phyloP scores from a whole-genome alignment of 2,888 invertebrate species.

The Teinopalpus imperialis region DNA sequence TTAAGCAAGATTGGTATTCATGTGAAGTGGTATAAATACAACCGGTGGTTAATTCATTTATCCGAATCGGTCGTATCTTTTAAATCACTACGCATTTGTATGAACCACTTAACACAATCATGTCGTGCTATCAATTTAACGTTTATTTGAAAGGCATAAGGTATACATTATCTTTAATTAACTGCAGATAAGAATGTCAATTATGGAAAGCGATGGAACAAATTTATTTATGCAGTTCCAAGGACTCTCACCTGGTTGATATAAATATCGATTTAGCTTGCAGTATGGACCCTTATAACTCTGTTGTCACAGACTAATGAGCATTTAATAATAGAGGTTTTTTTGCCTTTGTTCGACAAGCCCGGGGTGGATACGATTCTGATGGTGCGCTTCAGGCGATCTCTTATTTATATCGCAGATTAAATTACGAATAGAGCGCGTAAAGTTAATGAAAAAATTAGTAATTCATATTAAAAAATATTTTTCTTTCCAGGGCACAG shows the following conservation, averaged over 20 bases:
- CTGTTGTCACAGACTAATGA: slow-evolving; percentile 63
- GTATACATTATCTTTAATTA: slow-evolving; percentile 23
- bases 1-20: background rate
- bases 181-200: slow-evolving; percentile 35
- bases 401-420: slow-evolving; percentile 53
- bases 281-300: slow-evolving; percentile 20
- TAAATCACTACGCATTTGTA: slow-evolving; percentile 42
- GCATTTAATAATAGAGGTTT: slow-evolving; percentile 67
- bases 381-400: slow-evolving; percentile 58
- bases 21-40: slow-evolving; percentile 27
- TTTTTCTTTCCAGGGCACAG: no score
- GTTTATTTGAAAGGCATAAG: slow-evolving; percentile 22
- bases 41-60: slow-evolving; percentile 54
- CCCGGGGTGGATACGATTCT: slow-evolving; percentile 52
- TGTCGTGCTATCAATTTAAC: slow-evolving; percentile 8
- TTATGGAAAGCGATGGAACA: slow-evolving; percentile 30
- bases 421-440: slow-evolving; percentile 32
- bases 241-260: slow-evolving; percentile 17
- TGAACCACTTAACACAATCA: slow-evolving; percentile 24
- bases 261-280: slow-evolving; percentile 30
- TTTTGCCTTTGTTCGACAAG: slow-evolving; percentile 47
- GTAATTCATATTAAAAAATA: no score
- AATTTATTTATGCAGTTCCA: slow-evolving; percentile 23
- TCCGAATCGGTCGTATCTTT: slow-evolving; percentile 42
- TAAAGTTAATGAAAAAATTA: no score